These are phyloP conservation scores for Botia kubotai DNA, from an alignment of 2,797 vertebrate species.

Conservation along the genomic window DNA sequence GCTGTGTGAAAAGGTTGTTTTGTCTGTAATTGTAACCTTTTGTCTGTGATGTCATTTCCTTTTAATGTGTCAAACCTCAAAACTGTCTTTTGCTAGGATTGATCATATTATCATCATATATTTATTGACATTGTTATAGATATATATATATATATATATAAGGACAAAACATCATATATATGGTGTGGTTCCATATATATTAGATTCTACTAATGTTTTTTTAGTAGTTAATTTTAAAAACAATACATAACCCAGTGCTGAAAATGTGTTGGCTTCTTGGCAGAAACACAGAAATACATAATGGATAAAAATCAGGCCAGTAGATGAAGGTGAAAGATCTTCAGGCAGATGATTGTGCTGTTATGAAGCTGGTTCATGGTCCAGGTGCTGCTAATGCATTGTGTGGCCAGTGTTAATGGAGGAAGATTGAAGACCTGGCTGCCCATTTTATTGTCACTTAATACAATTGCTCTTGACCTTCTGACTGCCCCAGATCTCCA, in stretches of 20 bases:
- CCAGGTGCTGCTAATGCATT: background rate
- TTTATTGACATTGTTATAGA: too few relatives aligned
- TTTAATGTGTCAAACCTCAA: too few relatives aligned
- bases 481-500: background rate
- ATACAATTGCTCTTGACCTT: constrained; percentile 1
- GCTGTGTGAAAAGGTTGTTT: too few relatives aligned
- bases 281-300: background rate
- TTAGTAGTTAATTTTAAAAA: background rate
- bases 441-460: background rate
- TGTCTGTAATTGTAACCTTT: too few relatives aligned
- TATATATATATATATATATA: too few relatives aligned
- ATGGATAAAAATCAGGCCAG: background rate
- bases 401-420: background rate
- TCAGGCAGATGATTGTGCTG: background rate
- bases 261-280: background rate
- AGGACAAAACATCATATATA: too few relatives aligned
- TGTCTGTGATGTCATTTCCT: too few relatives aligned
- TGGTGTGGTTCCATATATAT: too few relatives aligned
- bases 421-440: background rate
- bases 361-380: background rate
- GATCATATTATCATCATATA: too few relatives aligned
- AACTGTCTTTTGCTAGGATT: too few relatives aligned
- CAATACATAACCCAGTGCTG: background rate
- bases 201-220: background rate
- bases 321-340: background rate